Evolutionary conservation across 1,140 invertebrate genomes (phyloP), one percentile per base, ranked within the genome.

Genomic region (Drosophila cardini): DNA sequence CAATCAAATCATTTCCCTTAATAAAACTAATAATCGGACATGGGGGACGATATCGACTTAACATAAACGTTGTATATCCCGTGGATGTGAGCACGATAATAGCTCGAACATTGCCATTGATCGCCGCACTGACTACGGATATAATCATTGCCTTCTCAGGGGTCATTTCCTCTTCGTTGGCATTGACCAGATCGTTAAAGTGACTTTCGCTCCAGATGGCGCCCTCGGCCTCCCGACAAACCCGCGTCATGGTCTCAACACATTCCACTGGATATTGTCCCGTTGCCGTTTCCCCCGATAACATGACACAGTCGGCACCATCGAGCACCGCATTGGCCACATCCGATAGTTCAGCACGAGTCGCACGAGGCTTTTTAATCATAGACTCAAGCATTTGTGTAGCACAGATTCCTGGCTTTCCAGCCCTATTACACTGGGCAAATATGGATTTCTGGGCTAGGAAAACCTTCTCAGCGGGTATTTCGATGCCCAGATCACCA

Each of bases 341-440:
- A 93, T 99, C 98, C 0, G 97, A 97, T 0, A 96, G 95, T 93
- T 99, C 98, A 30, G 98, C 98, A 77, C 98, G 94, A 0, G 98
- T 99, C 4, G 98, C 96, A 11, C 98, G 94, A 1, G 98, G 97
- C 90, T 98, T 98, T 92, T 97, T 97, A 0, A 98, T 95, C 98
- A 99, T 99, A 0, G 97, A 98, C 82, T 99, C 98, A 58, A 99
- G 92, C 98, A 99, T 99, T 92, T 99, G 98, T 2, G 98, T 99
- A 0, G 98, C 98, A 93, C 97, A 98, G 76, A 99, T 99, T 0
- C 98, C 97, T 0, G 98, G 97, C 89, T 99, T 99, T 16, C 98
- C 98, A 95, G 94, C 95, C 90, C 95, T 95, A 91, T 97, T 98
- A 89, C 97, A 98, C 65, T 95, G 94, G 8, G 96, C 96, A 83